Evolutionary conservation across 2,888 invertebrate species (phyloP).

Genomic region (Cactoblastis cactorum): DNA sequence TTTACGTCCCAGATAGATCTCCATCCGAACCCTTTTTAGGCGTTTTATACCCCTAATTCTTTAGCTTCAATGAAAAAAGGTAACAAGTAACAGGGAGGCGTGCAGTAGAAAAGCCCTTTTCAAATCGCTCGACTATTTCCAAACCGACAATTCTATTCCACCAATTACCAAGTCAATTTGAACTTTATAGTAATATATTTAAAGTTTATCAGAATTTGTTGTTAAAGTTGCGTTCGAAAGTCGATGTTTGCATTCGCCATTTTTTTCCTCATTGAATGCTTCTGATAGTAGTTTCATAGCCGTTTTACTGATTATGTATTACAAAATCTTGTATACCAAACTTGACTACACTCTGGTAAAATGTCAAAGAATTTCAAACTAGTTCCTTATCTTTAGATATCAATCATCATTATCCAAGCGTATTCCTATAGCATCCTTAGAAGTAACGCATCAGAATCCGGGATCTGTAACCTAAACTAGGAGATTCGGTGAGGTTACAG

Average conservation of each 20-base stretch:
- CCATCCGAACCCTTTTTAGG: slow-evolving; percentile 47
- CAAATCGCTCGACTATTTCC: slow-evolving; percentile 17
- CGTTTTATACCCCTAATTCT: slow-evolving; percentile 51
- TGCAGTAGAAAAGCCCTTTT: slow-evolving; percentile 32
- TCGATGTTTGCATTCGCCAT: slow-evolving; percentile 39
- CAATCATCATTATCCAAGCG: too few relatives aligned
- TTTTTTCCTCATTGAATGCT: slow-evolving; percentile 29
- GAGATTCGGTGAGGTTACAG: too few relatives aligned
- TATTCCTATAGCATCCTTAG: too few relatives aligned
- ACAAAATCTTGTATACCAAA: not conserved
- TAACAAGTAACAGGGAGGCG: slow-evolving; percentile 28
- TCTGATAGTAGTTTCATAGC: not conserved
- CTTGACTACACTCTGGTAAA: not conserved
- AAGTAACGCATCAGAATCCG: too few relatives aligned
- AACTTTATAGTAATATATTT: not conserved
- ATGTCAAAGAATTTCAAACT: too few relatives aligned
- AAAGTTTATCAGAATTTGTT: slow-evolving; percentile 12
- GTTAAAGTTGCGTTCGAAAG: slow-evolving; percentile 33
- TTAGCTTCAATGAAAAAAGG: slow-evolving; percentile 33
- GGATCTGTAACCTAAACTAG: too few relatives aligned
- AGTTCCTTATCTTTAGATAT: too few relatives aligned
- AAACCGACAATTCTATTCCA: slow-evolving; percentile 14
- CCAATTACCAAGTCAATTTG: not conserved
- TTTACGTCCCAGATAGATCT: slow-evolving; percentile 36
- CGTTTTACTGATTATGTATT: not conserved